Base-by-base conservation (phyloP, 2,888 invertebrate species). In the Lepidochrysops patricia region DNA sequence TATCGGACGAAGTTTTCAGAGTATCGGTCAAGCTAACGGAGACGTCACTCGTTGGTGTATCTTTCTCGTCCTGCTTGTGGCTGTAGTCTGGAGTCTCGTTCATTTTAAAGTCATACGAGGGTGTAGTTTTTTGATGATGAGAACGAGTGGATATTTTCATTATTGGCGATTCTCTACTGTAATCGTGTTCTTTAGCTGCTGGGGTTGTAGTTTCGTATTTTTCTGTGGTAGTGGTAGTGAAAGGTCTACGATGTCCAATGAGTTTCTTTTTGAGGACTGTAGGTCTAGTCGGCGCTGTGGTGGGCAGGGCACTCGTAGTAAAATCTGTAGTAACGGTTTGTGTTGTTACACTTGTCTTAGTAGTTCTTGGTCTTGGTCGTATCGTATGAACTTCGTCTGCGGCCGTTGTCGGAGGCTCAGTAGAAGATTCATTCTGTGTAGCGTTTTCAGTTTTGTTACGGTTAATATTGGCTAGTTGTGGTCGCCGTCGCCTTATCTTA, bases 11-110 rank as follows among this genome's bases (percentile, higher is more conserved):
- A 29, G 75, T 75, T 67, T 77, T 84, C 2, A 77, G 70, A 1
- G 75, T 74, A 60, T 86, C 85, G 5, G 74, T 75, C 63, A 84
- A 67, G 66, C 75, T 83, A 4, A 89, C 80, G 5, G 82, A 74
- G n/a, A 89, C 78, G 57, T 90, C 90, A 66, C 90, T 90, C 4
- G 89, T 89, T 0, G 90, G 90, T 2, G 89, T 90, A 58, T 90
- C 90, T 68, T 89, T 90, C 67, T 90, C 90, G 62, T 90, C 90
- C 62, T 90, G 89, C 60, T 89, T 90, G 63, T 90, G 89, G 43
- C 77, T 82, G 60, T 84, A 89, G 68, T 90, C 89, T 2, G 85
- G 84, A 12, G 73, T 73, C 60, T 86, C 82, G 58, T 68, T 75
- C 19, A 74, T 74, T 68, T 72, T 79, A 60, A 74, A 73, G 58